Evolutionary conservation across 2,113 vertebrate species (phyloP), one percentile per base, ranked within the genome.

Genomic region (Chinchilla lanigera): DNA sequence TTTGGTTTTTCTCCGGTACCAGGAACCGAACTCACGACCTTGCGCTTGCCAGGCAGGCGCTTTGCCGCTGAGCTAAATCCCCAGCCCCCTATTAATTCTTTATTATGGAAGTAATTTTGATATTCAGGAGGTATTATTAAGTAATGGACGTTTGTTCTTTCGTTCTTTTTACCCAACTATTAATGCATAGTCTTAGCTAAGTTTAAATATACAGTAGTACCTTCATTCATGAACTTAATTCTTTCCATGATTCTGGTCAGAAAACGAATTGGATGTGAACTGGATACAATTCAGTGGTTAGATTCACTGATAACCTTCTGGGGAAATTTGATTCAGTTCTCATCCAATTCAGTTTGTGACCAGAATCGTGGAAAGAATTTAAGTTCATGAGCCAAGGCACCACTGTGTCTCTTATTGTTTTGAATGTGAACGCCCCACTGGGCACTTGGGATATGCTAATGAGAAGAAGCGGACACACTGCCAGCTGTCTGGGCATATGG

Each of bases 141-240:
- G 41, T 82, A 38, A 80, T 47, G 17, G 35, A 77, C 38, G 14
- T 24, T 35, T 82, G 81, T 90, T 89, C 9, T 94, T 92, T 81
- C 50, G 14, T 86, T 86, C 26, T 24, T 95, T 84, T 91, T 83
- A 22, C 30, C 50, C 41, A 14, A 82, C 87, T 93, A 61, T 20
- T 67, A 60, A 2, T 84, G 38, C 71, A 80, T 54, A 83, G n/a
- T 77, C 30, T 84, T 73, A 81, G 65, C 56, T 81, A 65, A 67
- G 10, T 90, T 96, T 95, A 81, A 88, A 96, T 69, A 63, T 52
- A 81, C 28, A 50, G 28, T 50, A 50, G 75, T 78, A 8, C 44
- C 26, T 33, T 50, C 26, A 44, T 78, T 50, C 44, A 33, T 20
- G 26, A 30, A 28, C 14, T 17, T 30, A 50, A 50, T 50, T 77